Evolutionary conservation across 1,140 invertebrate genomes (phyloP).

Genomic region (Nebria ingens): DNA sequence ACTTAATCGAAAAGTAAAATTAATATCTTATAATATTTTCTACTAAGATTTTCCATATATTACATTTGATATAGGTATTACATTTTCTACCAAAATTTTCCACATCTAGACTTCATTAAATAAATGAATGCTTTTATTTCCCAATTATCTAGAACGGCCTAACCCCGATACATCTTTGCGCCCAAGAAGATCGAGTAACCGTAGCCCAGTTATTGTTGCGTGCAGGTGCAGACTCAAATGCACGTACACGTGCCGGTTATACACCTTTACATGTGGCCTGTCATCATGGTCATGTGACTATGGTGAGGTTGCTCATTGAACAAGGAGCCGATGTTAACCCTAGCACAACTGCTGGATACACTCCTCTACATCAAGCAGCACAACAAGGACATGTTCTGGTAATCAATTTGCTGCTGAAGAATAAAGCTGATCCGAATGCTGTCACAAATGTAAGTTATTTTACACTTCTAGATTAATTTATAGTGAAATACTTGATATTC

Average conservation of each 20-base stretch:
- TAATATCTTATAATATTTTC: too few relatives aligned
- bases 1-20: too few relatives aligned
- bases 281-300: constrained; percentile 93
- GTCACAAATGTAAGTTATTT: constrained; percentile 78
- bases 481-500: too few relatives aligned
- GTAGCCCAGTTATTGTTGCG: constrained; percentile 78
- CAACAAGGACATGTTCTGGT: constrained; percentile 96
- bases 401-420: constrained; percentile 86
- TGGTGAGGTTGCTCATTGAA: constrained; percentile 86
- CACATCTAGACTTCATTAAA: too few relatives aligned
- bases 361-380: constrained; percentile 94
- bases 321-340: constrained; percentile 63
- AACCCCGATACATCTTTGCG: constrained; percentile 80
- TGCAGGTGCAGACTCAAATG: constrained; percentile 68
- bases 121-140: too few relatives aligned
- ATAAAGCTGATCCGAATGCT: constrained; percentile 90
- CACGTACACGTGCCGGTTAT: constrained; percentile 86
- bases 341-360: constrained; percentile 79
- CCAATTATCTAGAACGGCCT: constrained; percentile 65
- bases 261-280: constrained; percentile 93
- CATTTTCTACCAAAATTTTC: too few relatives aligned
- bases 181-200: constrained; percentile 84
- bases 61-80: too few relatives aligned
- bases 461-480: too few relatives aligned
- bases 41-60: too few relatives aligned